phyloP scores from a whole-genome alignment of 2,113 vertebrate genomes.

The Eubucco bourcierii region DNA sequence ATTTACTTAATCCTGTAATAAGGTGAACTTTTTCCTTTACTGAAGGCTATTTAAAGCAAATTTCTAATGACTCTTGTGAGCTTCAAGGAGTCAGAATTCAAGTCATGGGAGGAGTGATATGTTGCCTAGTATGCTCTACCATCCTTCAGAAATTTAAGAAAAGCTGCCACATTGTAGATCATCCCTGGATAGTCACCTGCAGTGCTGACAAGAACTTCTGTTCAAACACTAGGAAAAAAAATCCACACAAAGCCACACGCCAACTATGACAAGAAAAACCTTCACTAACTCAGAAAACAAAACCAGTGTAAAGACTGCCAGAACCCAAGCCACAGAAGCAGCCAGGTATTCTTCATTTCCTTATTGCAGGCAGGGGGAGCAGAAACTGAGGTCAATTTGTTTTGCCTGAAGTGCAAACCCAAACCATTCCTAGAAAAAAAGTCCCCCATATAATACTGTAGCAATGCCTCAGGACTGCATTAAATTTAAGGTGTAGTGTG shows the following conservation, averaged over 20 bases:
- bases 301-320: neutral
- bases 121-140: neutral
- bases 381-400: neutral
- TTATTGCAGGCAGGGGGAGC: neutral
- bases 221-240: neutral
- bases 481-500: neutral
- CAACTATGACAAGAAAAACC: neutral
- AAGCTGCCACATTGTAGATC: neutral
- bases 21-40: constrained; percentile 10
- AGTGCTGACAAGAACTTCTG: neutral
- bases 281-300: neutral
- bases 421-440: neutral
- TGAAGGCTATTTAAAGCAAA: constrained; percentile 10
- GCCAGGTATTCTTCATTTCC: neutral
- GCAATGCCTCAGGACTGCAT: neutral
- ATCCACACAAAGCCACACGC: neutral
- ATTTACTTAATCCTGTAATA: constrained; percentile 48
- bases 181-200: neutral
- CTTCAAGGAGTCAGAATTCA: constrained; percentile 15
- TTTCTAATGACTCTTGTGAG: constrained; percentile 21
- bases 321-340: neutral
- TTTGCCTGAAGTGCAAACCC: neutral
- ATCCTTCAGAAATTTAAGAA: neutral
- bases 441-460: neutral
- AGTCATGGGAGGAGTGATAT: neutral